These are phyloP conservation scores for Diachasma alloeum DNA, from an alignment of 1,140 invertebrate species.

Conservation along the genomic window DNA sequence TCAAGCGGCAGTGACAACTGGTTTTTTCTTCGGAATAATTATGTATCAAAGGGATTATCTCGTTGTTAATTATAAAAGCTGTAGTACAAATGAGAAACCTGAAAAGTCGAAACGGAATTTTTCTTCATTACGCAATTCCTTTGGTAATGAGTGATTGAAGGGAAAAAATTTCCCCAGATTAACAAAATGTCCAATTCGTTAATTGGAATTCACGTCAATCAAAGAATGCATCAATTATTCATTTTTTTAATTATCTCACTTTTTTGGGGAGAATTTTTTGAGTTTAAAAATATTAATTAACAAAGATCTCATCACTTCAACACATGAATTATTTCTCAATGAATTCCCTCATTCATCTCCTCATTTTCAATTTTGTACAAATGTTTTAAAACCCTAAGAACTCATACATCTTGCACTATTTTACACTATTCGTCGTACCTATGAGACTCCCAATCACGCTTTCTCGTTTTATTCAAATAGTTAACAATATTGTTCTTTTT, in stretches of 20 bases:
- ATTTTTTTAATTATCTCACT: too few relatives aligned
- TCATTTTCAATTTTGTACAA: not conserved
- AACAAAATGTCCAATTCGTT: too few relatives aligned
- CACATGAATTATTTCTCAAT: not conserved
- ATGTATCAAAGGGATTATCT: not conserved
- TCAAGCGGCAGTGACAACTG: constrained; percentile 41
- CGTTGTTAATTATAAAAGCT: not conserved
- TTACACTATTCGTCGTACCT: not conserved
- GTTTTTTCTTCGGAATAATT: constrained; percentile 26
- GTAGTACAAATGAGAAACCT: too few relatives aligned
- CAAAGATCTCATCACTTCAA: not conserved
- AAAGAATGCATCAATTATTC: too few relatives aligned
- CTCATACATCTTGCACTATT: not conserved
- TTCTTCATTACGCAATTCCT: too few relatives aligned
- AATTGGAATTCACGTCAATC: too few relatives aligned
- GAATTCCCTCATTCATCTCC: not conserved
- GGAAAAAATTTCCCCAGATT: too few relatives aligned
- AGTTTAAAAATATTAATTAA: too few relatives aligned
- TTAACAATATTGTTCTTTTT: constrained; percentile 4
- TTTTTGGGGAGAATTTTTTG: too few relatives aligned
- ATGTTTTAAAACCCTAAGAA: not conserved
- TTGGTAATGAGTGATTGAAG: too few relatives aligned
- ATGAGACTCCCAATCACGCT: not conserved
- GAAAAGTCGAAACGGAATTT: too few relatives aligned
- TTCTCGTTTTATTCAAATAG: not conserved